Evolutionary conservation across 2,797 vertebrate species (phyloP).

Genomic region (Uromys caudimaculatus): DNA sequence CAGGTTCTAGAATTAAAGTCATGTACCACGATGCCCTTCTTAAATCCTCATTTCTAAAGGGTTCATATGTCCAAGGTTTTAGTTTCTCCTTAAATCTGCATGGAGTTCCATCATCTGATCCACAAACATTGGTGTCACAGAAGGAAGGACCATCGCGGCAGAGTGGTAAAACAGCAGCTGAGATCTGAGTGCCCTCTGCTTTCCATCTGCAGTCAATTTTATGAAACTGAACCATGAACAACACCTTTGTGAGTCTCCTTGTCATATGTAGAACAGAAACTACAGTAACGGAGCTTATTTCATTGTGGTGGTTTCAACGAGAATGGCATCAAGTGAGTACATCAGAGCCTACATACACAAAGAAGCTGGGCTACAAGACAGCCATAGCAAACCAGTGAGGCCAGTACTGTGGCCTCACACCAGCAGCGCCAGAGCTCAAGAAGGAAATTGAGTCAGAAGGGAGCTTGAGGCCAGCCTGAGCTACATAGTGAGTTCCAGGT

Average conservation of each 20-base stretch:
- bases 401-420: background rate
- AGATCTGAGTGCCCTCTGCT: background rate
- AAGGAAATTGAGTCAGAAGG: background rate
- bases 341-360: background rate
- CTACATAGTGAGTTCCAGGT: background rate
- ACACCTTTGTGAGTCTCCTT: background rate
- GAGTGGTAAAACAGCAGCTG: background rate
- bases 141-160: background rate
- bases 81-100: background rate
- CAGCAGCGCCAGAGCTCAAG: background rate
- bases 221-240: background rate
- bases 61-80: background rate
- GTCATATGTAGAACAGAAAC: background rate
- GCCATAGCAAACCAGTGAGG: background rate
- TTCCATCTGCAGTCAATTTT: background rate
- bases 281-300: constrained; percentile 4
- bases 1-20: background rate
- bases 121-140: background rate
- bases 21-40: background rate
- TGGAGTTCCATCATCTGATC: background rate
- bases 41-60: background rate
- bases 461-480: background rate
- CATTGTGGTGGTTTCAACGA: background rate
- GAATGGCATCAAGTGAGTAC: background rate
- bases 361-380: background rate